phyloP scores from a whole-genome alignment of 2,888 invertebrate species.

The Sylvicola cinctus region DNA sequence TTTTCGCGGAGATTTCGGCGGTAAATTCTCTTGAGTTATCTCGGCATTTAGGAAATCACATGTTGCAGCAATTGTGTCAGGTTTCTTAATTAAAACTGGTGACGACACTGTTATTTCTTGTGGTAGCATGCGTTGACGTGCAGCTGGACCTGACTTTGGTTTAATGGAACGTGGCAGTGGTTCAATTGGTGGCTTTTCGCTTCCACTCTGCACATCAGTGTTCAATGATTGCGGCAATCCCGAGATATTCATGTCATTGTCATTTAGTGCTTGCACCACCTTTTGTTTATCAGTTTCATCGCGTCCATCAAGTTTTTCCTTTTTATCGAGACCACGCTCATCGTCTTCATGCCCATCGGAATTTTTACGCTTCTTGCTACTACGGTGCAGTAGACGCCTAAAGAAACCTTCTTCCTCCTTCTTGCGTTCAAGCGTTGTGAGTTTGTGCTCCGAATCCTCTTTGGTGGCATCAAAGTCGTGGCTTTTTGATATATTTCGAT shows the following conservation, averaged over 20 bases:
- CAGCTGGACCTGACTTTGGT: constrained; percentile 28
- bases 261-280: no score
- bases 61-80: no score
- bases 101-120: constrained; percentile 29
- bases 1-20: constrained; percentile 15
- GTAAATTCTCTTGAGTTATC: neutral
- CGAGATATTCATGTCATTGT: no score
- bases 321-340: constrained; percentile 13
- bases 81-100: constrained; percentile 15
- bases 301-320: constrained; percentile 25
- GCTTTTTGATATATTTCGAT: constrained; percentile 4
- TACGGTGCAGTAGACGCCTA: constrained; percentile 42
- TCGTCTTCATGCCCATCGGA: constrained; percentile 23
- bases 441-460: neutral
- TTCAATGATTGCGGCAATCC: no score
- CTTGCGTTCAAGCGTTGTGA: constrained; percentile 7
- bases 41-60: no score
- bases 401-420: constrained; percentile 36
- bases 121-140: constrained; percentile 33
- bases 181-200: constrained; percentile 12
- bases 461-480: constrained; percentile 6
- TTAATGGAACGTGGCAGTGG: constrained; percentile 10
- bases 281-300: constrained; percentile 13
- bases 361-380: constrained; percentile 28
- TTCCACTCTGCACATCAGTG: constrained; percentile 2